Base-by-base conservation (phyloP, 2,797 vertebrate genomes). In the Naso thynnoides region DNA sequence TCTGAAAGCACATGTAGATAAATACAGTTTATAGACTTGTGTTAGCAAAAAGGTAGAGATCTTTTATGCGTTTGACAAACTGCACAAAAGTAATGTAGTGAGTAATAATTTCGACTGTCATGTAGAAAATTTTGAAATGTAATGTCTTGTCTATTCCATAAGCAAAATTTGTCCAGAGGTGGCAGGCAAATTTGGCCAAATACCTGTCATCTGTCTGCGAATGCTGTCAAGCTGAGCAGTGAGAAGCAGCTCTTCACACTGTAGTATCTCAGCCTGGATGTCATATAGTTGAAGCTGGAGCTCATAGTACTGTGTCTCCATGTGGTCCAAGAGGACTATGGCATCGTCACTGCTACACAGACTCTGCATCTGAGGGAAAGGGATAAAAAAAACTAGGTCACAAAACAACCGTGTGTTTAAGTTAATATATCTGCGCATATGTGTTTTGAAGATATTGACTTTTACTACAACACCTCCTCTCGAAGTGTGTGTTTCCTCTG, bases 221-320 rank as follows among this genome's bases (percentile, higher is more conserved):
- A 99, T 94, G 89, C 96, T 98, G 90, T 98, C 97, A 31, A 99
- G 94, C 65, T 98, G 97, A 56, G 97, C 96, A 6, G 96, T 98
- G 84, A 99, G 94, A 15, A 99, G 91, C 75, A 98, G 92, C 92
- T 99, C 98, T 91, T 99, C 98, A 88, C 96, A 97, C 91, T 98
- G 98, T 33, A 99, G 92, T 86, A 99, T 98, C 89, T 99, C 97
- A 16, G 97, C 97, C 91, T 99, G 98, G 53, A 99, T 97, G 95
- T 98, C 97, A 63, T 99, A 99, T 8, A 99, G 94, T 70, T 97
- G 96, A 79, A 99, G 96, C 89, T 99, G 98, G 33, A 98, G 93
- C 71, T 96, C 96, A 24, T 99, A 99, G 92, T 98, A 99, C 85
- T 96, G 95, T 23, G 96, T 93, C 94, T 99, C 98, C 91, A 99